Evolutionary conservation across 2,797 vertebrate genomes (phyloP).

Genomic region (Galagoides demidoff): DNA sequence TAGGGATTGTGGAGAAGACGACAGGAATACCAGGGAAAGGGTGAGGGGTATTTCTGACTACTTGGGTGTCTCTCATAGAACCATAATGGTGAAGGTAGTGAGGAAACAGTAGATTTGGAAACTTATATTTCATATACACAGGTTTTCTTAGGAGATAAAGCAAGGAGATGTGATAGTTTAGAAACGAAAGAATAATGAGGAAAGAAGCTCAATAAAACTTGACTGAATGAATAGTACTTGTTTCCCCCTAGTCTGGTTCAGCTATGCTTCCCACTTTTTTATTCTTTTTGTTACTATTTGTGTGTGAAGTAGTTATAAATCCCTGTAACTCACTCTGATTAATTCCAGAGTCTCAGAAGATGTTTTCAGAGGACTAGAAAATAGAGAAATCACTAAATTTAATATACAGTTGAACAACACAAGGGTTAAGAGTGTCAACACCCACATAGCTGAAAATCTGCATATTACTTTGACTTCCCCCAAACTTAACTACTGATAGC

Average conservation of each 20-base stretch:
- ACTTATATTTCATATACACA: neutral
- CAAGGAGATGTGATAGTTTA: neutral
- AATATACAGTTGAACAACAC: neutral
- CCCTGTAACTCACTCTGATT: neutral
- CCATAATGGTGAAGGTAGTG: neutral
- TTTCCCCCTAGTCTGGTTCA: neutral
- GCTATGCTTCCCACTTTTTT: neutral
- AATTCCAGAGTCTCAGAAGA: conserved; percentile 16
- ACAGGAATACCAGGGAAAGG: neutral
- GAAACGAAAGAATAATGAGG: neutral
- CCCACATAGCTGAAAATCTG: neutral
- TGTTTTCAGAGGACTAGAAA: conserved; percentile 32
- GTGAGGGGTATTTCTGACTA: neutral
- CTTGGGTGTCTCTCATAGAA: neutral
- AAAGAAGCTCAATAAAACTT: neutral
- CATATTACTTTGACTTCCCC: neutral
- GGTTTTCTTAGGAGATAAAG: neutral
- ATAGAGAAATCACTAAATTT: conserved; percentile 40
- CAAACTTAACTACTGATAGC: neutral
- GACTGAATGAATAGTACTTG: neutral
- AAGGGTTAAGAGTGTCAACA: neutral
- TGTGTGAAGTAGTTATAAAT: conserved; percentile 42
- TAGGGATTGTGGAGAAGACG: neutral
- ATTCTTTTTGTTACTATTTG: conserved; percentile 1
- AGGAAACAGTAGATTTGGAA: neutral